phyloP scores from a whole-genome alignment of 2,113 vertebrate genomes.

The Leucoraja erinaceus region DNA sequence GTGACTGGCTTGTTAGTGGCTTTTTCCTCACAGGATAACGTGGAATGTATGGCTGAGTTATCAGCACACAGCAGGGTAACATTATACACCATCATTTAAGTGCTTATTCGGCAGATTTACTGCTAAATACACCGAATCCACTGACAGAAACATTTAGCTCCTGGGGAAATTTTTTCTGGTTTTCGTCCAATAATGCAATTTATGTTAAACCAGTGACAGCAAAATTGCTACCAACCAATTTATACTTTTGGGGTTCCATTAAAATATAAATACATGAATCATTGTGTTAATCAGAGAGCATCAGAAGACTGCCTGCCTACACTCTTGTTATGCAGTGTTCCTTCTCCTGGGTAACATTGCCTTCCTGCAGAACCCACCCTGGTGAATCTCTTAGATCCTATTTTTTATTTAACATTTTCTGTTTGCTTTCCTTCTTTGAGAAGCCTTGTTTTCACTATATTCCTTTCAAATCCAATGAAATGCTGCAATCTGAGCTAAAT shows the following conservation, averaged over 20 bases:
- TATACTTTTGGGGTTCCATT: slow-evolving; percentile 18
- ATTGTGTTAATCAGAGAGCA: not conserved
- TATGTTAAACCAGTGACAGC: not conserved
- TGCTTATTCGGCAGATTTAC: not conserved
- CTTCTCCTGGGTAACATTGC: not conserved
- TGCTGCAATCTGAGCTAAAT: not conserved
- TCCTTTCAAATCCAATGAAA: not conserved
- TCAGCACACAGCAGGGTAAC: not conserved
- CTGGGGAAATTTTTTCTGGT: not conserved
- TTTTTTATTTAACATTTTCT: not conserved
- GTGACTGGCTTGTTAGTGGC: not conserved
- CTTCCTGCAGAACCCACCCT: not conserved
- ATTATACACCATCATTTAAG: not conserved
- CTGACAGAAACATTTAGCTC: slow-evolving; percentile 2
- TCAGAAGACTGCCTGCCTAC: not conserved
- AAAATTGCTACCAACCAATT: slow-evolving; percentile 17
- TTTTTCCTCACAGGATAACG: not conserved
- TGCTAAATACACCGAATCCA: not conserved
- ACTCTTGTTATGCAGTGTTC: not conserved
- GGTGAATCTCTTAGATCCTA: not conserved
- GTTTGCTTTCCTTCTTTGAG: not conserved
- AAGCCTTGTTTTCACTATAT: not conserved
- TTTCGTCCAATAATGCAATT: not conserved
- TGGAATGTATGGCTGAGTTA: not conserved
- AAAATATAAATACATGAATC: slow-evolving; percentile 11